Conservation (phyloP, 1,140 invertebrate species). For the Paralvinella palmiformis region DNA sequence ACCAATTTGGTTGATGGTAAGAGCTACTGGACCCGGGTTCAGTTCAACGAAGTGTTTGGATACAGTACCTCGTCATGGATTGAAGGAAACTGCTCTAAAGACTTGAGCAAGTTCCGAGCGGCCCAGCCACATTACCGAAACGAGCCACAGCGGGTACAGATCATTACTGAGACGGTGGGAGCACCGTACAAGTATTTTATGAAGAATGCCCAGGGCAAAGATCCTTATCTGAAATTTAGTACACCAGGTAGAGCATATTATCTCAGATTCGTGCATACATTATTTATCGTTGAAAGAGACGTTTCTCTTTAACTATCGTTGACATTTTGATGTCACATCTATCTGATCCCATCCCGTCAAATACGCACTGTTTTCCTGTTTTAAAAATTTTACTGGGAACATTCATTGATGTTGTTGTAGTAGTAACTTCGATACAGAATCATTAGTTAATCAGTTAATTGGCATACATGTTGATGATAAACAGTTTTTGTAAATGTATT, state of each 20-base stretch:
- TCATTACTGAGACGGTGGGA: not conserved
- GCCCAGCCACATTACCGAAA: slow-evolving; percentile 25
- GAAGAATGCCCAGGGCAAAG: not conserved
- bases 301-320: not conserved
- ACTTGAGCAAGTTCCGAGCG: slow-evolving; percentile 31
- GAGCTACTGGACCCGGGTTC: slow-evolving; percentile 26
- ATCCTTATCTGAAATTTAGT: not conserved
- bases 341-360: not conserved
- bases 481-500: not conserved
- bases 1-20: slow-evolving; percentile 12
- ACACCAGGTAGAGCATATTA: not conserved
- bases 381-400: not conserved
- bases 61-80: slow-evolving; percentile 36
- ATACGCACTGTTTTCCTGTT: not conserved
- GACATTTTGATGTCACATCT: not conserved
- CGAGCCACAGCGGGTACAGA: not conserved
- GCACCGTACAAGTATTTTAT: slow-evolving; percentile 9
- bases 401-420: not conserved
- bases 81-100: slow-evolving; percentile 32
- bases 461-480: not conserved
- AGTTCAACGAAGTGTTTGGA: slow-evolving; percentile 36
- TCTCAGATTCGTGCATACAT: no score
- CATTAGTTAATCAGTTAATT: not conserved
- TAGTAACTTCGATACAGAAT: not conserved
- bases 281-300: no score